phyloP scores from a whole-genome alignment of 1,140 invertebrate genomes.

The Drosophila micromelanica region DNA sequence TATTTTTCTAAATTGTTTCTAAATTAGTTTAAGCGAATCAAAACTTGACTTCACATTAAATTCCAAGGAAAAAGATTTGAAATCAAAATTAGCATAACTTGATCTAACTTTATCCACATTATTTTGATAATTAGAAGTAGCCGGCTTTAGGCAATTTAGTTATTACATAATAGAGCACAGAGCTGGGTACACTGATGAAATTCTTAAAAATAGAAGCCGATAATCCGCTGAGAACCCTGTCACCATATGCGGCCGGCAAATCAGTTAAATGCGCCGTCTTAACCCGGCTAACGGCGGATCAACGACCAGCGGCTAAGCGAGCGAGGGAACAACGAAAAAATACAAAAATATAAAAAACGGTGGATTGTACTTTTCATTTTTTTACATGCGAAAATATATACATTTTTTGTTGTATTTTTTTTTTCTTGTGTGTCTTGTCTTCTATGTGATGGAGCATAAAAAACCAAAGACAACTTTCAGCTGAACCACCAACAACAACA shows the following conservation, averaged over 20 bases:
- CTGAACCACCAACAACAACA: constrained; percentile 62
- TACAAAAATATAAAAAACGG: constrained; percentile 26
- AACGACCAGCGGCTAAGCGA: constrained; percentile 60
- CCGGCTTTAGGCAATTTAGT: no score
- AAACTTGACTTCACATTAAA: no score
- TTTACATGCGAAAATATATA: constrained; percentile 40
- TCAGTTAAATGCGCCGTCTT: constrained; percentile 68
- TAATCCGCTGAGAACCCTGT: constrained; percentile 36
- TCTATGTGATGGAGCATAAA: constrained; percentile 67
- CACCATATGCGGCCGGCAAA: constrained; percentile 48
- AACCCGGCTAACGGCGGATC: constrained; percentile 53
- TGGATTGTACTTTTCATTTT: constrained; percentile 54
- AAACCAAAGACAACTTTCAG: constrained; percentile 78
- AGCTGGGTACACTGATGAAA: constrained; percentile 16
- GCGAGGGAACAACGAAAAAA: neutral
- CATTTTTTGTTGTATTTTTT: constrained; percentile 10
- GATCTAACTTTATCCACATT: neutral
- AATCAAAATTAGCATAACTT: no score
- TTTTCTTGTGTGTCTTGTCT: constrained; percentile 30
- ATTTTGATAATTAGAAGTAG: neutral
- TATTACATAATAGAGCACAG: constrained; percentile 30
- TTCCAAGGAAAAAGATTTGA: no score
- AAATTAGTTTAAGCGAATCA: no score
- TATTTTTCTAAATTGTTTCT: no score
- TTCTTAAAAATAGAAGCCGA: constrained; percentile 57